phyloP scores from a whole-genome alignment of 2,113 vertebrate genomes.

The Hylia prasina region DNA sequence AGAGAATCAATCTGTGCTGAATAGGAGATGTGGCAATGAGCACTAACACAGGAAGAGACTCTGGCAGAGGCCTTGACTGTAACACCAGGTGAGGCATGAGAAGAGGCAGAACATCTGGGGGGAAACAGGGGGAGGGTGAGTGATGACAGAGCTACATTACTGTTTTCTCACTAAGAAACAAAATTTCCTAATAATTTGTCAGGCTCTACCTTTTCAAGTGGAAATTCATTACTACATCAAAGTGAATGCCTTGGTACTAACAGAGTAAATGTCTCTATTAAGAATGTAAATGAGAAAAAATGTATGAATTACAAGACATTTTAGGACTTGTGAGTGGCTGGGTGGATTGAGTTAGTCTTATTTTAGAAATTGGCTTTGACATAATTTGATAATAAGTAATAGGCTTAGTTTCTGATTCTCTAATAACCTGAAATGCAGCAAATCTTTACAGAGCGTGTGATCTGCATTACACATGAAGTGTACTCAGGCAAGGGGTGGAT shows the following conservation, averaged over 20 bases:
- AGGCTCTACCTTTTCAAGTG: not conserved
- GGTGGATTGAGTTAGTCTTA: not conserved
- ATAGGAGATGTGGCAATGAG: not conserved
- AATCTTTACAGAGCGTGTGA: accelerated
- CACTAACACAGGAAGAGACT: not conserved
- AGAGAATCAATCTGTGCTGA: accelerated
- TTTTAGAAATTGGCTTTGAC: not conserved
- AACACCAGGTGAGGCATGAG: not conserved
- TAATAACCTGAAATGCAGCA: not conserved
- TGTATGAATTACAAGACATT: not conserved
- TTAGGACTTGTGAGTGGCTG: not conserved
- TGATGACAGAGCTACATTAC: not conserved
- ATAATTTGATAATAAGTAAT: not conserved
- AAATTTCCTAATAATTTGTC: not conserved
- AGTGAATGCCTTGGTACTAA: not conserved
- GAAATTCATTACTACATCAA: constrained; percentile 3
- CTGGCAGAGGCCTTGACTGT: not conserved
- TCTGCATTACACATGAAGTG: not conserved
- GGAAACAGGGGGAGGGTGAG: not conserved
- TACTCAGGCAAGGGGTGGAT: not conserved
- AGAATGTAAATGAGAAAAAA: not conserved
- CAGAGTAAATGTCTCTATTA: not conserved
- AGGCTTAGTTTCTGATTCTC: not conserved
- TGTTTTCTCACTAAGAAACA: not conserved
- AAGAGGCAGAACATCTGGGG: not conserved